phyloP scores from a whole-genome alignment of 2,797 vertebrate genomes.

The Mormyrops attenuatus region DNA sequence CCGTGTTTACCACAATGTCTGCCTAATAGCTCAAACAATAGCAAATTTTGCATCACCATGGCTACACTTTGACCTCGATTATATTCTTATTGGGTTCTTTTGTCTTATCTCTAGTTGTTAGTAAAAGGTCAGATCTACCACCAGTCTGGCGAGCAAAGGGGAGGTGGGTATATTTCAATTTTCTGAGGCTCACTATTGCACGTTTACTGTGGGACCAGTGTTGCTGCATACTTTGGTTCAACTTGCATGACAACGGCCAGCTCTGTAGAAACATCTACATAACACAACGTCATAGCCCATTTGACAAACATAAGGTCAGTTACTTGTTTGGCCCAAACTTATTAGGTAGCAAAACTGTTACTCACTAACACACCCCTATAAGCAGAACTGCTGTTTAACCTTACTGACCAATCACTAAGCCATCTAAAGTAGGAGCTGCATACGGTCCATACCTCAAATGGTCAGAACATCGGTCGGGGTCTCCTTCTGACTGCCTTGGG shows the following conservation, averaged over 20 bases:
- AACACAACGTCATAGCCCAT: not conserved
- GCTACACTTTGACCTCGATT: not conserved
- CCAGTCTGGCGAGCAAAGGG: not conserved
- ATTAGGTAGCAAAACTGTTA: not conserved
- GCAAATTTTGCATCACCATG: not conserved
- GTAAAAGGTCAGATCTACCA: not conserved
- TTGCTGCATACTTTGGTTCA: not conserved
- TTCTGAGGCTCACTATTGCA: not conserved
- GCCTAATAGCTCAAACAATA: not conserved
- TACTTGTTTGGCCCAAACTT: not conserved
- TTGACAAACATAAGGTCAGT: not conserved
- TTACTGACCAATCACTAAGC: not conserved
- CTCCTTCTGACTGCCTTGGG: not conserved
- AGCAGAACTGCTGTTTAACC: not conserved
- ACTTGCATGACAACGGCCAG: not conserved
- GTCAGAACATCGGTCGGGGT: not conserved
- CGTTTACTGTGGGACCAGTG: not conserved
- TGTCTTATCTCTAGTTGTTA: not conserved
- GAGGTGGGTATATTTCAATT: not conserved
- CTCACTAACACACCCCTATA: not conserved
- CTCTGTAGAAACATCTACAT: not conserved
- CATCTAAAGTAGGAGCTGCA: not conserved
- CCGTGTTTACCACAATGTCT: not conserved
- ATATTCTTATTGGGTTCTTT: not conserved
- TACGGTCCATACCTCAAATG: not conserved